These are phyloP conservation scores for Anoplius nigerrimus DNA, from an alignment of 2,888 invertebrate species.

Conservation along the genomic window DNA sequence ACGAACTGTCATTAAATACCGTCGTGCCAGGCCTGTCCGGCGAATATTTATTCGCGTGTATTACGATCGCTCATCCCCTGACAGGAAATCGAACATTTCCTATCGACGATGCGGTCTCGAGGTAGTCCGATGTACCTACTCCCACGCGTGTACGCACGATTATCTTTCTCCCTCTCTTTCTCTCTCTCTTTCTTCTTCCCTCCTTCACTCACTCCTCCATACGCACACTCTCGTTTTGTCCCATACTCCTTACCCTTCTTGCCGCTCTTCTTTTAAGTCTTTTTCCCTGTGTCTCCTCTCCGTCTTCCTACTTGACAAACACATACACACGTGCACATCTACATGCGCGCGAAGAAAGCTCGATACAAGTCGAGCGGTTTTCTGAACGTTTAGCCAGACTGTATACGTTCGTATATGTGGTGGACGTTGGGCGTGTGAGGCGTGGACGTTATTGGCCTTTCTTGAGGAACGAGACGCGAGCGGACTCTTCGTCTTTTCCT, in stretches of 20 bases:
- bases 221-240: too few species aligned
- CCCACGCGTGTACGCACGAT: slow-evolving; percentile 31
- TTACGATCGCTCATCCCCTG: slow-evolving; percentile 20
- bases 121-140: slow-evolving; percentile 29
- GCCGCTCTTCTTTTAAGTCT: slow-evolving; percentile 6
- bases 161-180: neutral
- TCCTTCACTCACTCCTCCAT: too few species aligned
- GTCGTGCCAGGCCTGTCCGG: neutral
- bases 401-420: too few species aligned
- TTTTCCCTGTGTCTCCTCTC: neutral
- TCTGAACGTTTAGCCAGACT: too few species aligned
- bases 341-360: slow-evolving; percentile 7
- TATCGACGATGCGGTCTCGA: slow-evolving; percentile 13
- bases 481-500: too few species aligned
- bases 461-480: too few species aligned
- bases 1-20: too few species aligned
- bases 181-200: too few species aligned
- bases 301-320: neutral
- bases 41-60: slow-evolving; percentile 8
- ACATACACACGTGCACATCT: slow-evolving; percentile 22
- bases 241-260: neutral
- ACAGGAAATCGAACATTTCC: slow-evolving; percentile 12
- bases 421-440: too few species aligned
- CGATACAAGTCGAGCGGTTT: too few species aligned
- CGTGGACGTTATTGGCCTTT: too few species aligned